phyloP scores from a whole-genome alignment of 35 echinoderm and acorn worm species.

The Apostichopus parvimensis region DNA sequence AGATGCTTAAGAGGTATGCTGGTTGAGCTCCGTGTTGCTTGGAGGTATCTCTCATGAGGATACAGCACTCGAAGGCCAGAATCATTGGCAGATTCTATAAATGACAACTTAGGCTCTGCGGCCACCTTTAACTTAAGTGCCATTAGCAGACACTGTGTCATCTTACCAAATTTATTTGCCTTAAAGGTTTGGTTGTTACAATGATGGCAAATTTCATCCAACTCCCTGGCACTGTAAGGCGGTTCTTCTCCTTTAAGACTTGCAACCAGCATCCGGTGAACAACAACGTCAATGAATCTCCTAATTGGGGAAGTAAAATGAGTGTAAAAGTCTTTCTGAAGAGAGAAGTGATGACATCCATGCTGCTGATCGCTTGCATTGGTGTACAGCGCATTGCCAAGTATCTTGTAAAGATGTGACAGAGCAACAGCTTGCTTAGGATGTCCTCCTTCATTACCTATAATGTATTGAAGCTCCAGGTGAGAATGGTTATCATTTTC shows the following conservation, averaged over 20 bases:
- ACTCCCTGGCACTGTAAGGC: constrained; percentile 66
- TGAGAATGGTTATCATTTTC: neutral
- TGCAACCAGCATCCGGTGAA: constrained; percentile 80
- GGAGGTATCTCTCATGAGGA: constrained; percentile 56
- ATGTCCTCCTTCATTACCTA: constrained; percentile 77
- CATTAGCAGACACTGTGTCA: constrained; percentile 32
- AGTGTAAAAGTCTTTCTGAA: constrained; percentile 68
- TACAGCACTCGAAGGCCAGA: constrained; percentile 48
- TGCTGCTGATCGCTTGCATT: constrained; percentile 54
- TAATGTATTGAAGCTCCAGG: constrained; percentile 36
- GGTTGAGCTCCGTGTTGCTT: neutral
- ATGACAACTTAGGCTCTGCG: constrained; percentile 42
- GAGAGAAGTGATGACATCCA: constrained; percentile 65
- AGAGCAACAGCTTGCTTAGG: constrained; percentile 72
- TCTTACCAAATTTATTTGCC: constrained; percentile 62
- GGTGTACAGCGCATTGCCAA: constrained; percentile 66
- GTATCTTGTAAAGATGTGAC: constrained; percentile 59
- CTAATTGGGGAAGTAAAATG: constrained; percentile 97
- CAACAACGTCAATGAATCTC: constrained; percentile 84
- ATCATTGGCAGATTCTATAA: constrained; percentile 58
- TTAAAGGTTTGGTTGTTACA: constrained; percentile 73
- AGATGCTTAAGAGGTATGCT: constrained; percentile 38
- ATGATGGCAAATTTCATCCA: constrained; percentile 75
- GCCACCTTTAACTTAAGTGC: constrained; percentile 72
- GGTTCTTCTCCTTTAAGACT: constrained; percentile 10